Percentiles rank a stretch among this genome's conserved stretches.
Conservation (phyloP, 2,797 vertebrate genomes). For the Crenuchus spilurus region DNA sequence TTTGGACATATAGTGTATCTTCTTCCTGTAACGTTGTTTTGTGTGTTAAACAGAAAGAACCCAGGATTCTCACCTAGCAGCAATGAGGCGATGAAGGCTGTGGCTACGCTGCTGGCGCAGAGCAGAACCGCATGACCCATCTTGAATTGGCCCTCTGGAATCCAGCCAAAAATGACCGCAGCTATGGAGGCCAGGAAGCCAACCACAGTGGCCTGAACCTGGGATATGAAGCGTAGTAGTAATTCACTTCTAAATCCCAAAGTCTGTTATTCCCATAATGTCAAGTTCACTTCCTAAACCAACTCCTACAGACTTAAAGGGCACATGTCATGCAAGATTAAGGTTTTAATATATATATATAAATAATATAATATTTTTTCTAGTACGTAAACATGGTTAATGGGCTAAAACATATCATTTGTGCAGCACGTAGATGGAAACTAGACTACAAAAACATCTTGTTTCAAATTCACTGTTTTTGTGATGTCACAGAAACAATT, state of each 20-base stretch:
- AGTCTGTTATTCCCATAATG: neutral
- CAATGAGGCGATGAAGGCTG: conserved; percentile 95
- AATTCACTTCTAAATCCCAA: too few species aligned
- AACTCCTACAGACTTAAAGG: neutral
- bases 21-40: too few species aligned
- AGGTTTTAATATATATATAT: too few species aligned
- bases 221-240: conserved; percentile 31
- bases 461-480: too few species aligned
- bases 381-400: too few species aligned
- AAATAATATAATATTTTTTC: too few species aligned
- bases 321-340: too few species aligned
- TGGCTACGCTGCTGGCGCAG: conserved; percentile 96
- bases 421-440: too few species aligned
- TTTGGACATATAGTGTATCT: too few species aligned
- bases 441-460: too few species aligned
- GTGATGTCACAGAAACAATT: too few species aligned
- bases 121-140: conserved; percentile 90
- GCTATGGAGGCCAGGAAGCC: conserved; percentile 96
- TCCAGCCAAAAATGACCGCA: conserved; percentile 96
- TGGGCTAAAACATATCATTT: too few species aligned
- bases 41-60: neutral
- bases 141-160: conserved; percentile 93
- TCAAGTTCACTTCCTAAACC: conserved; percentile 17
- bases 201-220: conserved; percentile 98
- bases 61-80: conserved; percentile 82